These are phyloP conservation scores for Limnothrissa miodon DNA, from an alignment of 2,113 vertebrate genomes.

Conservation along the genomic window DNA sequence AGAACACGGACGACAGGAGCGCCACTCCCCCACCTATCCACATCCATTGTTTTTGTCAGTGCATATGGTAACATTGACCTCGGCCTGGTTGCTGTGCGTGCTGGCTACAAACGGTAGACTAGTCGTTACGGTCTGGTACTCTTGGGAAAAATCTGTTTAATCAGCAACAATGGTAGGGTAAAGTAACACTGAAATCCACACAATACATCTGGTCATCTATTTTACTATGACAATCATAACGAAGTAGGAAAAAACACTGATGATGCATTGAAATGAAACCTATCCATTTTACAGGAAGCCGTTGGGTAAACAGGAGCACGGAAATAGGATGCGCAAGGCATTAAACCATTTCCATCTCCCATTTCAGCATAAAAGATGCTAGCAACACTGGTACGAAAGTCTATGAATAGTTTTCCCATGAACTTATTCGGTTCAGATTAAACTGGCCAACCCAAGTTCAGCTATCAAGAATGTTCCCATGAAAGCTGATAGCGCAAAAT, in stretches of 20 bases:
- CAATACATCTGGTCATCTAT: not conserved
- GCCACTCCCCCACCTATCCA: not conserved
- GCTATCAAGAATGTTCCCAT: constrained; percentile 9
- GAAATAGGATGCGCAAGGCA: not conserved
- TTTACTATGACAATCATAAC: not conserved
- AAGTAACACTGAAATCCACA: no score
- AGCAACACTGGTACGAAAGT: not conserved
- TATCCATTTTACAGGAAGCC: not conserved
- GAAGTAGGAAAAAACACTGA: not conserved
- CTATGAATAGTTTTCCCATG: not conserved
- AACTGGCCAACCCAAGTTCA: constrained; percentile 9
- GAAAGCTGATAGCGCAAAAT: not conserved
- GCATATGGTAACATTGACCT: not conserved
- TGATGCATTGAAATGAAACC: not conserved
- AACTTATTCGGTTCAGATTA: not conserved
- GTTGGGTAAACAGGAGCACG: not conserved
- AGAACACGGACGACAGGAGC: not conserved
- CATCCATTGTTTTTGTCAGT: not conserved
- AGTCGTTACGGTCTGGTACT: not conserved
- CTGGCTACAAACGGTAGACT: not conserved
- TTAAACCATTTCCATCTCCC: no score
- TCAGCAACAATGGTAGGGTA: not conserved
- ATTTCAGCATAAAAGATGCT: not conserved
- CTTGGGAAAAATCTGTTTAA: not conserved
- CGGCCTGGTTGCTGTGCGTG: not conserved